Base-by-base conservation (phyloP, 2,797 vertebrate species). In the Kryptopterus vitreolus region DNA sequence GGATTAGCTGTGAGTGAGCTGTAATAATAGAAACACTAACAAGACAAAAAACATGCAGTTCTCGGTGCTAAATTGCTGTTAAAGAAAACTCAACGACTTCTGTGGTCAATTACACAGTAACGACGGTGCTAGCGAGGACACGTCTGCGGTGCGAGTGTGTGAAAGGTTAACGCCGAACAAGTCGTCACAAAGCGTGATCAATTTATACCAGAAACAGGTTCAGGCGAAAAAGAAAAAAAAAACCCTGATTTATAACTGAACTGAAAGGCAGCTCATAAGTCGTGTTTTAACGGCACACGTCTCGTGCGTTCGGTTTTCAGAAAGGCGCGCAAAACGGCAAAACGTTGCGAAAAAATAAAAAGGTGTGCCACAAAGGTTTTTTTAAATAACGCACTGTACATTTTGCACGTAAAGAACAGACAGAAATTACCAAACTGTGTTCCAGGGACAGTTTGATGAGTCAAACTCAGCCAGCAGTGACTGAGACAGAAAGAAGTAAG, bases 371-470 rank as follows among this genome's bases (percentile, higher is more conserved):
- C 76, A 78, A 78, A 82, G 53, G 69, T 50, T 52, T 63, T 66
- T 38, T 78, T 20, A n/a, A n/a, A 4, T 2, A 29, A 5, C 5
- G 76, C 52, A 59, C 24, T 43, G 52, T 61, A 50, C 11, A 66
- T 12, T 57, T 66, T 38, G 22, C 35, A 73, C 11, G 18, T 68
- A 58, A 58, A 79, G 16, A 69, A 61, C 2, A 16, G 69, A 59
- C 20, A 16, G 38, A 75, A 78, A 68, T n/a, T 31, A 79, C 46
- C 62, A n/a, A 1, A 12, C 31, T 29, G 50, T 29, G 68, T 38
- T n/a, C 11, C 26, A 52, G 83, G 79, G 85, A 84, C 74, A 76
- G 52, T 79, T 76, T 55, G 70, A 66, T 86, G 85, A 86, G 76
- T 86, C 85, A 86, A 55, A 69, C 33, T 68, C 24, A 46, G 69